Conservation (phyloP, 2,888 invertebrate species). For the Cantharis nigra region DNA sequence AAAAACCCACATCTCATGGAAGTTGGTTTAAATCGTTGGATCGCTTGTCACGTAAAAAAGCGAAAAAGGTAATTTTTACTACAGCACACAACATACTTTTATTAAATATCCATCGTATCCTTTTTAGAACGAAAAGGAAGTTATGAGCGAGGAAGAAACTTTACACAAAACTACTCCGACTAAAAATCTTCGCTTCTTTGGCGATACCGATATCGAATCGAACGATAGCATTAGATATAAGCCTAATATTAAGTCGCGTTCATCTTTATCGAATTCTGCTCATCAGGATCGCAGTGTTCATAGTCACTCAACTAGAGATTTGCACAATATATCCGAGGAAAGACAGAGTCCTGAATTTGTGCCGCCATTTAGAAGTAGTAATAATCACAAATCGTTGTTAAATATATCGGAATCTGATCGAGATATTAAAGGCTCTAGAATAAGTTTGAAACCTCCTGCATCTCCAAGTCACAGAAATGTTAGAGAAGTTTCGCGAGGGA, state of each 20-base stretch:
- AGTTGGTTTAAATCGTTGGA: slow-evolving; percentile 84
- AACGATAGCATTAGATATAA: slow-evolving; percentile 59
- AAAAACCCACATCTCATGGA: slow-evolving; percentile 51
- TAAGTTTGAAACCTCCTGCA: slow-evolving; percentile 51
- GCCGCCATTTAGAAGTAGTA: slow-evolving; percentile 45
- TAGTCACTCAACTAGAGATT: slow-evolving; percentile 56
- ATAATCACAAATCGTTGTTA: slow-evolving; percentile 49
- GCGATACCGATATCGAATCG: slow-evolving; percentile 81
- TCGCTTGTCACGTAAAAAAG: slow-evolving; percentile 71
- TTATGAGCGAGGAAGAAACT: slow-evolving; percentile 64
- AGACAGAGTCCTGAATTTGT: slow-evolving; percentile 17
- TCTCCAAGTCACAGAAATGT: slow-evolving; percentile 46
- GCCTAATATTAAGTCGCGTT: slow-evolving; percentile 39
- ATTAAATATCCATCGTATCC: not conserved
- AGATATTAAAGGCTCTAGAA: slow-evolving; percentile 44
- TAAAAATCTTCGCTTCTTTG: slow-evolving; percentile 82
- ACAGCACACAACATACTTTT: not conserved
- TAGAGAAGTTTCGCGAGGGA: slow-evolving; percentile 53
- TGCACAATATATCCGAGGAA: slow-evolving; percentile 64
- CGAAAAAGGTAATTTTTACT: slow-evolving; percentile 55
- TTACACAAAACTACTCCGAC: slow-evolving; percentile 56
- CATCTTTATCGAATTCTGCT: slow-evolving; percentile 28
- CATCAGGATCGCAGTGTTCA: slow-evolving; percentile 35
- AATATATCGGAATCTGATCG: slow-evolving; percentile 47
- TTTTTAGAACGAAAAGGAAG: slow-evolving; percentile 43